These are phyloP conservation scores for Bambusicola thoracicus DNA, from an alignment of 2,113 vertebrate species.

Conservation along the genomic window DNA sequence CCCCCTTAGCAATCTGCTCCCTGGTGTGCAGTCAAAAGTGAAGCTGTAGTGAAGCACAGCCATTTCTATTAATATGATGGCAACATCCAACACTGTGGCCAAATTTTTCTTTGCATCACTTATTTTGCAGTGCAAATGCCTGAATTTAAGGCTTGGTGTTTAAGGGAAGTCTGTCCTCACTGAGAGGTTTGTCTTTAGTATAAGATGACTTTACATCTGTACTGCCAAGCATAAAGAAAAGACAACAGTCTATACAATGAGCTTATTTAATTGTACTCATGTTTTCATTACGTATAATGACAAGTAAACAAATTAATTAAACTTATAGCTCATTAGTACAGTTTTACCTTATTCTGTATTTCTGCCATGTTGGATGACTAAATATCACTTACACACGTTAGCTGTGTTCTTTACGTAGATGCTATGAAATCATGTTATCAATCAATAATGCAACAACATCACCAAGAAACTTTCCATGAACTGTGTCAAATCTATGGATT, in stretches of 20 bases:
- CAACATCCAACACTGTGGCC: not conserved
- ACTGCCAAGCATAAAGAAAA: not conserved
- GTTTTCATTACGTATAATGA: not conserved
- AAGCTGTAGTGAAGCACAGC: not conserved
- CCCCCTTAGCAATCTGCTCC: not conserved
- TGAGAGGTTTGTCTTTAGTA: not conserved
- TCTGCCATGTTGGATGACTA: slow-evolving; percentile 19
- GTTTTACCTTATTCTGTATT: not conserved
- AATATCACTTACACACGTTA: not conserved
- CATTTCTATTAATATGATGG: not conserved
- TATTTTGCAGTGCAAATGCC: not conserved
- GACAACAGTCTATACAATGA: not conserved
- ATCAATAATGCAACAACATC: not conserved
- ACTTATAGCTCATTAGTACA: not conserved
- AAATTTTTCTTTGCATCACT: not conserved
- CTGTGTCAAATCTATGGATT: not conserved
- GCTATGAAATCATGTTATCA: not conserved
- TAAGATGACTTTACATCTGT: not conserved
- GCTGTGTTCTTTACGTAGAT: not conserved
- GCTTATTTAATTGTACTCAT: not conserved
- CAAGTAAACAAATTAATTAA: not conserved
- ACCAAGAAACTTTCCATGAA: not conserved
- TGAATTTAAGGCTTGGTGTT: not conserved
- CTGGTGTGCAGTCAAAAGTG: not conserved
- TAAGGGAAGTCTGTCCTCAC: not conserved